phyloP scores from a whole-genome alignment of 2,113 vertebrate genomes.

The chimpanzee (Pan troglodytes) region DNA sequence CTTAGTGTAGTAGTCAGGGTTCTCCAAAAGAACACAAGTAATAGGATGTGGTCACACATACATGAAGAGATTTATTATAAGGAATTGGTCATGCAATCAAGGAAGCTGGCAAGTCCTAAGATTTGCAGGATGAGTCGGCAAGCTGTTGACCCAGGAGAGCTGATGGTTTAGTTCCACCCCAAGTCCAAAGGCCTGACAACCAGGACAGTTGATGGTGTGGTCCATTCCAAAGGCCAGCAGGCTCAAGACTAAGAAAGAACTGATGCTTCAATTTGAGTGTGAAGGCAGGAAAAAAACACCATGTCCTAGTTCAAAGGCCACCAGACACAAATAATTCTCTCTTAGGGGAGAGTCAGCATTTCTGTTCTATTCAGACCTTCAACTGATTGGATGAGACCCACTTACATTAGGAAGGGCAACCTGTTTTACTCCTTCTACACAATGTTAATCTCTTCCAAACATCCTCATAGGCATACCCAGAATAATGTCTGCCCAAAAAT shows the following conservation, averaged over 20 bases:
- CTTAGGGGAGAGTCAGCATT: background rate
- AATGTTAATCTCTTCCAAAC: background rate
- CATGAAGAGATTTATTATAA: background rate
- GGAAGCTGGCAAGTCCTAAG: background rate
- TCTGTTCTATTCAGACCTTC: background rate
- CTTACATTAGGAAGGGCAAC: background rate
- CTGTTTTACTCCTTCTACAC: background rate
- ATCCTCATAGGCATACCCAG: background rate
- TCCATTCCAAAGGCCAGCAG: background rate
- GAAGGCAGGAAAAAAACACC: background rate
- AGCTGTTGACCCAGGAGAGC: background rate
- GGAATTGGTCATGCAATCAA: background rate
- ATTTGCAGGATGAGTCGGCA: background rate
- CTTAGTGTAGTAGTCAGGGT: background rate
- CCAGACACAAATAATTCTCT: background rate
- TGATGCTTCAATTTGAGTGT: background rate
- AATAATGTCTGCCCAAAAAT: background rate
- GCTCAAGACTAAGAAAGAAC: background rate
- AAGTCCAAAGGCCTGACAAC: background rate
- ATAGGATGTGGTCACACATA: background rate
- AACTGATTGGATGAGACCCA: background rate
- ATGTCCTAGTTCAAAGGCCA: background rate
- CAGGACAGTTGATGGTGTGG: background rate
- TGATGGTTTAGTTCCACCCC: background rate
- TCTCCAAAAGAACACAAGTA: background rate